Base-by-base conservation (phyloP, 2,113 vertebrate genomes). In the Pionites leucogaster region DNA sequence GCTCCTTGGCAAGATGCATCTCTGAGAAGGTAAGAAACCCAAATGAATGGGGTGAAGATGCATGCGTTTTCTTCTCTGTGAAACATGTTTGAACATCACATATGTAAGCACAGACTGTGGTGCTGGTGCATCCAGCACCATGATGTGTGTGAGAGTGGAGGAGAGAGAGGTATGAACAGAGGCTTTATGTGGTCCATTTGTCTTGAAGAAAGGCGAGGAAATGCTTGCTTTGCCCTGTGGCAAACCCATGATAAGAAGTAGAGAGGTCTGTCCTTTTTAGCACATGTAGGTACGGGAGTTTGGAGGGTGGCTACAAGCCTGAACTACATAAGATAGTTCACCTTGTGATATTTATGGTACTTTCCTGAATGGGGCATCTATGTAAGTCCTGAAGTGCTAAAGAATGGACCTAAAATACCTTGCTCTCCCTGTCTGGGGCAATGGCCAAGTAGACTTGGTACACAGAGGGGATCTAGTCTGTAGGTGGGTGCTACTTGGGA, bases 251-350 rank as follows among this genome's bases (percentile, higher is more conserved):
- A 17, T 46, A 49, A 65, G 18, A 86, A 49, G 22, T 13, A 44
- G 31, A 60, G 55, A 68, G 23, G 0, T 9, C 23, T 91, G 49
- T 76, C 6, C 7, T 50, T 28, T 52, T 41, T 15, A 68, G 29
- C 3, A 31, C 3, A 0, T 1, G 10, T 11, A 64, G 11, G 10
- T 53, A 41, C 16, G 14, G 22, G 14, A 23, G 15, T 47, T 72
- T 69, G 28, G 15, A 9, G 23, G 5, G 5, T 59, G 49, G 33
- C 50, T 18, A 17, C 17, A 19, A 49, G 25, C 28, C 18, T 53
- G 9, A 52, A 20, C 17, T 52, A 7, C 25, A n/a, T 47, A 41
- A 55, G 18, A 19, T 55, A 55, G 7, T 19, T 33, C 18, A 55
- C 53, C 53, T 55, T 20, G 52, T 33, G 29, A 55, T 33, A 33